Percentiles rank a stretch among this genome's conserved stretches.
These are phyloP conservation scores for Bufo bufo DNA, from an alignment of 2,113 vertebrate genomes.

Conservation along the genomic window DNA sequence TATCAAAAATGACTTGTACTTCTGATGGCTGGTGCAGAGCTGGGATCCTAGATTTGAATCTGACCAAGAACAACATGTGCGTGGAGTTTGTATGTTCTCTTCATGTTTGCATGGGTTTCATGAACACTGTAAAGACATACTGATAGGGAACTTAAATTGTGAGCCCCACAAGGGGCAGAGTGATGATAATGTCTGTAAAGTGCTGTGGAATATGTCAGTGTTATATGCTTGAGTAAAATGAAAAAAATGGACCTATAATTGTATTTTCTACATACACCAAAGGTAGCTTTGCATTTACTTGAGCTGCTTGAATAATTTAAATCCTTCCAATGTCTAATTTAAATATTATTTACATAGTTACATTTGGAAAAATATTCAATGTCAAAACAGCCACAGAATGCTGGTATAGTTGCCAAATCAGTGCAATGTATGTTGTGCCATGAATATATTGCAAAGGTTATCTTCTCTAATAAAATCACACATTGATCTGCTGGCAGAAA, in stretches of 20 bases:
- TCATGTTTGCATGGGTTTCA: too few species aligned
- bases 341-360: neutral
- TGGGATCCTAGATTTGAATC: too few species aligned
- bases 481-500: neutral
- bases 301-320: neutral
- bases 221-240: too few species aligned
- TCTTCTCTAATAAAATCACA: neutral
- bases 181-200: too few species aligned
- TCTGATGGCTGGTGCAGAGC: too few species aligned
- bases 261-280: neutral
- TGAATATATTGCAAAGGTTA: slow-evolving; percentile 7
- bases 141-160: too few species aligned
- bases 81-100: too few species aligned
- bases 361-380: neutral
- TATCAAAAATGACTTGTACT: too few species aligned
- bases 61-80: too few species aligned
- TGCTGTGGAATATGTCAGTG: too few species aligned
- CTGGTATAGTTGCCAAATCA: neutral
- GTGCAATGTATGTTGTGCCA: neutral
- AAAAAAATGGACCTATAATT: neutral
- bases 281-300: neutral
- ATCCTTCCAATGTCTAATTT: neutral
- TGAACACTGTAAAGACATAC: too few species aligned
- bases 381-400: neutral
- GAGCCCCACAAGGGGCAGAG: too few species aligned